A percentile compares a stretch with the other conserved stretches of the same genome.
These are phyloP conservation scores for Drosophila repletoides DNA, from an alignment of 1,140 invertebrate species.

Conservation along the genomic window DNA sequence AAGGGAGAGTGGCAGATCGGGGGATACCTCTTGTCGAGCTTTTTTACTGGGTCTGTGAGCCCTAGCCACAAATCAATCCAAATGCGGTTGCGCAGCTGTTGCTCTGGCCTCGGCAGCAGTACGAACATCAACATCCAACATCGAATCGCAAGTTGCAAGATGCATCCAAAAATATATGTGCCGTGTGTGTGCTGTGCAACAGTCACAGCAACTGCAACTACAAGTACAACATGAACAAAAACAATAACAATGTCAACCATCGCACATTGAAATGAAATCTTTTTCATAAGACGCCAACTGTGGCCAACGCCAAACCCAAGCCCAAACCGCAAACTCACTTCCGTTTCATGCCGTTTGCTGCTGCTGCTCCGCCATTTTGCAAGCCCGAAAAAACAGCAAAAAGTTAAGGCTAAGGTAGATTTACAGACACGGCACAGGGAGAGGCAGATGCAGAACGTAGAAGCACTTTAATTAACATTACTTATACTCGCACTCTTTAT, in stretches of 20 bases:
- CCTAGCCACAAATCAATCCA: constrained; percentile 81
- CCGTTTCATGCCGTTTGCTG: constrained; percentile 58
- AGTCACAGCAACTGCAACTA: not conserved
- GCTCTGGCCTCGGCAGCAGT: constrained; percentile 28
- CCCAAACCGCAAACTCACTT: constrained; percentile 74
- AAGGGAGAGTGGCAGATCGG: not conserved
- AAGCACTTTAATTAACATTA: constrained; percentile 71
- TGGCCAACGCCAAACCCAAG: constrained; percentile 41
- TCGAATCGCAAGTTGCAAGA: constrained; percentile 33
- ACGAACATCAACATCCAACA: constrained; percentile 16
- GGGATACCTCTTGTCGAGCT: not conserved
- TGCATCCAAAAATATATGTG: constrained; percentile 18
- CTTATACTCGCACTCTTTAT: constrained; percentile 28
- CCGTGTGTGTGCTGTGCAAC: not conserved
- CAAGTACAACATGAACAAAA: not conserved
- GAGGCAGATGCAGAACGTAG: not conserved
- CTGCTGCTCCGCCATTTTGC: constrained; percentile 61
- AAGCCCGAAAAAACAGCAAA: constrained; percentile 21
- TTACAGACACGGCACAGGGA: not conserved
- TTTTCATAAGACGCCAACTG: constrained; percentile 75
- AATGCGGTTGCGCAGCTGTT: constrained; percentile 81
- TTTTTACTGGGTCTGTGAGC: constrained; percentile 20
- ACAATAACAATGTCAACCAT: constrained; percentile 58
- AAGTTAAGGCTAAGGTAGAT: not conserved
- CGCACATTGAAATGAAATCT: constrained; percentile 76